Evolutionary conservation across 2,888 invertebrate species (phyloP).

Genomic region (Drosophila mulleri): DNA sequence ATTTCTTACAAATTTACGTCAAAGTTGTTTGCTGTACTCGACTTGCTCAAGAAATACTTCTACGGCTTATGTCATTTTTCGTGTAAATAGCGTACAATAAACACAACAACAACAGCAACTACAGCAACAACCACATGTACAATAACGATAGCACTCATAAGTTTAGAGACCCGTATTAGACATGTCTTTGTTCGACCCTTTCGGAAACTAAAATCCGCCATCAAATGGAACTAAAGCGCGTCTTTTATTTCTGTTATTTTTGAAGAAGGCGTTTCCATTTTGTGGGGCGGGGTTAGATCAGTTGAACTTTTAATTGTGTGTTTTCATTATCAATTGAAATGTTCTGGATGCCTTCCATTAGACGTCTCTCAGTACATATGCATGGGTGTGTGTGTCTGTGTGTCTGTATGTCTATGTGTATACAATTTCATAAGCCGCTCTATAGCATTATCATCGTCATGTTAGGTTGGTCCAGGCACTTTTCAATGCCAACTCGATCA

Average conservation of each 20-base stretch:
- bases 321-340: slow-evolving; percentile 76
- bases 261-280: slow-evolving; percentile 62
- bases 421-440: slow-evolving; percentile 41
- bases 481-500: slow-evolving; percentile 77
- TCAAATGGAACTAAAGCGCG: slow-evolving; percentile 34
- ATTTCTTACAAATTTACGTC: slow-evolving; percentile 19
- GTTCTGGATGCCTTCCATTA: slow-evolving; percentile 36
- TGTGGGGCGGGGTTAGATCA: slow-evolving; percentile 56
- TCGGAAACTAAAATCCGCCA: slow-evolving; percentile 17
- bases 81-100: slow-evolving; percentile 21
- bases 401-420: no score
- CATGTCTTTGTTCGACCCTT: slow-evolving; percentile 11
- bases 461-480: slow-evolving; percentile 26
- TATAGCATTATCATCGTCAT: slow-evolving; percentile 36
- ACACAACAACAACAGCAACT: neutral
- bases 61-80: slow-evolving; percentile 61
- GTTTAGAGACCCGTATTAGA: slow-evolving; percentile 15
- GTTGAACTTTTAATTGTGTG: slow-evolving; percentile 75
- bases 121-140: neutral
- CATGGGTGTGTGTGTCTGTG: neutral
- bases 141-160: neutral
- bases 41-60: slow-evolving; percentile 39
- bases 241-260: slow-evolving; percentile 31
- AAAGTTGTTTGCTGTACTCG: slow-evolving; percentile 1
- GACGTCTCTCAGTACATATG: neutral